Evolutionary conservation across 2,888 invertebrate species (phyloP).

Genomic region (Netelia melanura): DNA sequence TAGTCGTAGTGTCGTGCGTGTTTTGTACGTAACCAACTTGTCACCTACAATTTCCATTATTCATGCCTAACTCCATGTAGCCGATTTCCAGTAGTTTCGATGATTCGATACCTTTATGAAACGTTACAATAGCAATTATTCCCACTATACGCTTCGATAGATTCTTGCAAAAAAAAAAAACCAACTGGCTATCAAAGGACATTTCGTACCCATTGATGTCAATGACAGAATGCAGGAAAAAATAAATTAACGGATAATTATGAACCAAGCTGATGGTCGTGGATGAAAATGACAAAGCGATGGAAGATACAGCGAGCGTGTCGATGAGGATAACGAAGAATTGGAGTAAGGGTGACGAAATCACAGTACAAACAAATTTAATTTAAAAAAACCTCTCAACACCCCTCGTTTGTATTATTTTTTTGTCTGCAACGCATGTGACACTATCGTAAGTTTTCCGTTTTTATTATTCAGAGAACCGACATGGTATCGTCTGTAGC

Average conservation of each 20-base stretch:
- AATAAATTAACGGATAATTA: too few relatives aligned
- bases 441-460: conserved; percentile 8
- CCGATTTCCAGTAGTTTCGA: conserved; percentile 33
- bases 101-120: conserved; percentile 6
- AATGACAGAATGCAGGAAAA: too few relatives aligned
- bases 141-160: too few relatives aligned
- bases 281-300: too few relatives aligned
- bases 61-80: conserved; percentile 47
- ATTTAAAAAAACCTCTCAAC: not conserved
- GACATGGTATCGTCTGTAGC: too few relatives aligned
- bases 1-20: not conserved
- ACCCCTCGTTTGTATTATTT: not conserved
- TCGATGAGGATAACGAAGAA: too few relatives aligned
- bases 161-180: too few relatives aligned
- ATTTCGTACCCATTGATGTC: too few relatives aligned
- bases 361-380: not conserved
- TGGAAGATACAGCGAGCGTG: too few relatives aligned
- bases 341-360: not conserved
- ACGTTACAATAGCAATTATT: not conserved
- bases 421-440: not conserved
- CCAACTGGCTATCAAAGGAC: too few relatives aligned
- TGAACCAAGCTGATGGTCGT: too few relatives aligned
- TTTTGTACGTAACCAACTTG: conserved; percentile 47
- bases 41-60: conserved; percentile 63
- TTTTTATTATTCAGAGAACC: not conserved